Conservation (phyloP, 2,113 vertebrate species). For the Menidia beryllina region DNA sequence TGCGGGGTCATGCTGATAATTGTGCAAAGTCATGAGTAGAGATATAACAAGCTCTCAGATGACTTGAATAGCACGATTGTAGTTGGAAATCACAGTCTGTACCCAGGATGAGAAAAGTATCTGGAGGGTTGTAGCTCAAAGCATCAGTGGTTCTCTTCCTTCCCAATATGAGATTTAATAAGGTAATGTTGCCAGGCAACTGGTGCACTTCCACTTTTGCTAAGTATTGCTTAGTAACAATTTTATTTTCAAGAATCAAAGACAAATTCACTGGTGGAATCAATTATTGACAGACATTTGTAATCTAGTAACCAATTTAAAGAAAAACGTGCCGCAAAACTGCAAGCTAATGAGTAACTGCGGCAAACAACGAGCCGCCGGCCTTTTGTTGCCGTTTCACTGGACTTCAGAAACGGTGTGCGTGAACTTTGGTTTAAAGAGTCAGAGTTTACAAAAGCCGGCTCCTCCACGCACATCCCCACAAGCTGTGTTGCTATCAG, state of each 20-base stretch:
- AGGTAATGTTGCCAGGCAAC: conserved; percentile 78
- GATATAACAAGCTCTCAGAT: conserved; percentile 19
- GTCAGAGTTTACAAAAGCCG: conserved; percentile 11
- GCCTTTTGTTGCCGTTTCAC: background rate
- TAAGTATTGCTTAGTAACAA: conserved; percentile 73
- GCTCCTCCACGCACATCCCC: conserved; percentile 37
- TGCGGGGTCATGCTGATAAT: background rate
- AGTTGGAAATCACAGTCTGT: conserved; percentile 49
- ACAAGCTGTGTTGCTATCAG: conserved; percentile 30
- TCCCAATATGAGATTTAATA: conserved; percentile 66
- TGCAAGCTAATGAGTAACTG: background rate
- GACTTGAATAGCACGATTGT: conserved; percentile 40
- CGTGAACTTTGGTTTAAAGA: background rate
- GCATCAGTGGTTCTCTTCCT: conserved; percentile 47
- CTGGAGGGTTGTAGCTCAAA: conserved; percentile 62
- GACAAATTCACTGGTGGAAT: conserved; percentile 34
- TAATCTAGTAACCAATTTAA: conserved; percentile 26
- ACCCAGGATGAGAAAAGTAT: conserved; percentile 38
- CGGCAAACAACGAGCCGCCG: background rate
- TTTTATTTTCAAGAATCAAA: conserved; percentile 60
- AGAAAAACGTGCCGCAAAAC: background rate
- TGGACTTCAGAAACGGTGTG: background rate
- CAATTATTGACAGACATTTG: conserved; percentile 14
- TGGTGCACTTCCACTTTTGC: conserved; percentile 68
- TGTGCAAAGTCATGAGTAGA: conserved; percentile 3